A percentile compares a stretch with the other conserved stretches of the same genome.
Conservation (phyloP, 53 echinoderm and acorn worm genomes). For the Antedon mediterranea region DNA sequence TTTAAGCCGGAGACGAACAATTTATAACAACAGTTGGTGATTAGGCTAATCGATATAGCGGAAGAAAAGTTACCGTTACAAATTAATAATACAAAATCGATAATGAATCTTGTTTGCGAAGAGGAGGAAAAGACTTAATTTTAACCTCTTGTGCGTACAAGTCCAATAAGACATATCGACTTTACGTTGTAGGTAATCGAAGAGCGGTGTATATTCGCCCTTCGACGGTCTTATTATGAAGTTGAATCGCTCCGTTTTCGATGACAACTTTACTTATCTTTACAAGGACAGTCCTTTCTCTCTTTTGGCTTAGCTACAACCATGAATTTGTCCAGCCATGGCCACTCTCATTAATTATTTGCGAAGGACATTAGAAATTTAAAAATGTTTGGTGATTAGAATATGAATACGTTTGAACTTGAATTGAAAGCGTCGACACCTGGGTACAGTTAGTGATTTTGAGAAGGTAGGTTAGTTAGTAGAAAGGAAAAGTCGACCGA, state of each 20-base stretch:
- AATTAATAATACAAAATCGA: neutral
- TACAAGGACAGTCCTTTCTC: neutral
- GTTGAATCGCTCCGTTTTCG: neutral
- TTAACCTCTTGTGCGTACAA: neutral
- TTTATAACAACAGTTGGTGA: no score
- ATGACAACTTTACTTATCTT: neutral
- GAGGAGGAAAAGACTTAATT: neutral
- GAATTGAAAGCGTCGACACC: neutral
- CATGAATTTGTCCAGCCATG: neutral
- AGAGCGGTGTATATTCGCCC: neutral
- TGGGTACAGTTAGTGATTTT: neutral
- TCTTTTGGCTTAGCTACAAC: neutral
- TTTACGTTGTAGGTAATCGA: neutral
- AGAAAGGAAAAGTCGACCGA: neutral
- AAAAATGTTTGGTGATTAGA: neutral
- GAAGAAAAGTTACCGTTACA: neutral
- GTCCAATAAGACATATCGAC: neutral
- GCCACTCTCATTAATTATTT: neutral
- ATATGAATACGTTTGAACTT: neutral
- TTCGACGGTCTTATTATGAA: neutral
- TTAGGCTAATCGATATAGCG: neutral
- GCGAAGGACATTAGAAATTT: neutral
- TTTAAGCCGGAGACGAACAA: no score
- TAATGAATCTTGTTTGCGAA: neutral
- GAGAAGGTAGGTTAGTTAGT: neutral